Evolutionary conservation across 2,888 invertebrate genomes (phyloP).

Genomic region (Drosophila fulvimacula): DNA sequence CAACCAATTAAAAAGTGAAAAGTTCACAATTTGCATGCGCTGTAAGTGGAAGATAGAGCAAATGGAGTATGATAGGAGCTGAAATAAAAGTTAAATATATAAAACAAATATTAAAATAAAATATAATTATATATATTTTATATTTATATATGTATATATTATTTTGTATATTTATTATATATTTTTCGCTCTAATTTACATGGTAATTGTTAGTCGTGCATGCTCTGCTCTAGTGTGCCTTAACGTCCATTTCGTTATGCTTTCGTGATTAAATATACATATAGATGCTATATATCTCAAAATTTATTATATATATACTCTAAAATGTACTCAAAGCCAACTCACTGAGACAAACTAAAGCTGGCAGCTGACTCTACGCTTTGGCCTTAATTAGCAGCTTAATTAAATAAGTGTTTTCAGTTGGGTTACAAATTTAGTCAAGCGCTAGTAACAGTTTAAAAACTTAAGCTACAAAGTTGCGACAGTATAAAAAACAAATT

Average conservation of each 20-base stretch:
- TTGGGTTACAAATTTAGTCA: not conserved
- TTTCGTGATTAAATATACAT: not conserved
- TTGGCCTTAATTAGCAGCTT: not conserved
- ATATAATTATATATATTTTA: too few species aligned
- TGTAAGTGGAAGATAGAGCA: not conserved
- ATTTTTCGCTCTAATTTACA: too few species aligned
- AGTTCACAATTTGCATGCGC: slow-evolving; percentile 49
- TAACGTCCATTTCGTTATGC: not conserved
- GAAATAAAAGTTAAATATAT: too few species aligned
- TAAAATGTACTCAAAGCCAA: not conserved
- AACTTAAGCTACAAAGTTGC: too few species aligned
- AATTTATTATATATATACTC: not conserved
- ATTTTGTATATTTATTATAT: too few species aligned
- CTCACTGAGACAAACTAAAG: not conserved
- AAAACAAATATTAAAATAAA: too few species aligned
- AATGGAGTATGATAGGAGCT: not conserved
- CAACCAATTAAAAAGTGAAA: slow-evolving; percentile 67
- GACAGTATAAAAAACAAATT: not conserved
- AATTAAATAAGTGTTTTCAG: not conserved
- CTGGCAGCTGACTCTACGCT: not conserved
- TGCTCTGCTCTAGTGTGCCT: not conserved
- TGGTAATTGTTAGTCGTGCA: not conserved
- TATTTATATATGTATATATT: too few species aligned
- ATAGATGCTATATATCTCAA: not conserved
- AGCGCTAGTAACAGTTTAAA: not conserved